Base-by-base conservation (phyloP, 2,797 vertebrate genomes). In the Amazona ochrocephala region DNA sequence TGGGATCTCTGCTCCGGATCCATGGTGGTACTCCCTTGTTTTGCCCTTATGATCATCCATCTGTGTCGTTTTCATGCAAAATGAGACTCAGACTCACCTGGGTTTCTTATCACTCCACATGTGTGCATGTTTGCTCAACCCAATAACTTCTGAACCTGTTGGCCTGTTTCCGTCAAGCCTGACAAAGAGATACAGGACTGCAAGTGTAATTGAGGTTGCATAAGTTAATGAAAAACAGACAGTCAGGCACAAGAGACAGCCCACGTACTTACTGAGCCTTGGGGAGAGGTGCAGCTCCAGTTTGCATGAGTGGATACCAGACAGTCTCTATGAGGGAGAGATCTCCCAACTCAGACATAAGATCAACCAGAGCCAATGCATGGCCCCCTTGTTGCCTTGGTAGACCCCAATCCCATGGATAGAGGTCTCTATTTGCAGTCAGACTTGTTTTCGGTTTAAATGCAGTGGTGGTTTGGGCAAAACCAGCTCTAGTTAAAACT, bases 201-300 rank as follows among this genome's bases (percentile, higher is more conserved):
- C 19, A 50, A 50, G 32, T 73, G 62, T 58, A 81, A 73, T 54
- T 70, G 66, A 66, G 30, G 71, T 91, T 94, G 94, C 84, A 13
- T 73, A 94, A 95, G 64, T 56, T 47, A 20, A 54, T 64, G 86
- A 67, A 39, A 80, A 94, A 64, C 58, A 88, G 44, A 65, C 87
- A 82, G 87, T 10, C 44, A 82, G 70, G 61, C 79, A 20, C 0
- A 3, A 78, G 73, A 74, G 30, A 41, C 3, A 54, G 23, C 60
- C 39, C 93, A 51, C 83, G 13, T 78, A 41, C 62, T 81, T 53
- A 2, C 9, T 9, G 83, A 86, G 80, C 93, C 91, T 44, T 22
- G 1, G 87, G 95, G 58, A 47, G 22, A 60, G 90, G 83, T 47
- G 85, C 45, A 62, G 66, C 72, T 79, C 22, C 60, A n/a, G 51